Conservation (phyloP, 1,140 invertebrate species). For the Orussus abietinus region DNA sequence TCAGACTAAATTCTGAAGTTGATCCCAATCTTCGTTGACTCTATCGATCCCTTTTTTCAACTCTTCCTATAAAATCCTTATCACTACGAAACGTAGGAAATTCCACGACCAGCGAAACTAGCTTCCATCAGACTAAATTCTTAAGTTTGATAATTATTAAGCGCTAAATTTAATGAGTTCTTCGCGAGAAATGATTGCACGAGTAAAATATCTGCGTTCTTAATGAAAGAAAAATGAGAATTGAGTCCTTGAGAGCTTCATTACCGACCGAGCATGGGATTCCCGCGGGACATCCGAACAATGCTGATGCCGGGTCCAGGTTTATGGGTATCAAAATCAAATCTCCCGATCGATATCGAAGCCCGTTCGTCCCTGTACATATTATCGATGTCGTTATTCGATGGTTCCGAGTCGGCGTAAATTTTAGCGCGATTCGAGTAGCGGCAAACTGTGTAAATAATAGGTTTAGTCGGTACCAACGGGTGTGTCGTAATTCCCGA, state of each 20-base stretch:
- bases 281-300: not conserved
- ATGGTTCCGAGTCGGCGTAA: not conserved
- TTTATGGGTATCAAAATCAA: constrained; percentile 1
- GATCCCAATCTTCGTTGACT: no score
- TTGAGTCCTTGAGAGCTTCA: no score
- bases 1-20: no score
- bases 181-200: not conserved
- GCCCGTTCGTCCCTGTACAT: constrained; percentile 9
- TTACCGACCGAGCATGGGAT: not conserved
- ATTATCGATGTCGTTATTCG: not conserved
- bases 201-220: no score
- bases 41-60: no score
- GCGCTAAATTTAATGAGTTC: not conserved
- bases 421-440: not conserved
- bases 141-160: not conserved
- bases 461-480: not conserved
- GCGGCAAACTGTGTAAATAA: not conserved
- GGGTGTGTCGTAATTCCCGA: not conserved
- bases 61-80: not conserved
- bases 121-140: not conserved
- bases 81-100: not conserved
- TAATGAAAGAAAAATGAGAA: no score
- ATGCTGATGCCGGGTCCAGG: not conserved
- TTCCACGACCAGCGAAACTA: not conserved
- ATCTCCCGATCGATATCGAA: constrained; percentile 7